These are phyloP conservation scores for Coreoperca whiteheadi DNA, from an alignment of 2,113 vertebrate genomes.

Conservation along the genomic window DNA sequence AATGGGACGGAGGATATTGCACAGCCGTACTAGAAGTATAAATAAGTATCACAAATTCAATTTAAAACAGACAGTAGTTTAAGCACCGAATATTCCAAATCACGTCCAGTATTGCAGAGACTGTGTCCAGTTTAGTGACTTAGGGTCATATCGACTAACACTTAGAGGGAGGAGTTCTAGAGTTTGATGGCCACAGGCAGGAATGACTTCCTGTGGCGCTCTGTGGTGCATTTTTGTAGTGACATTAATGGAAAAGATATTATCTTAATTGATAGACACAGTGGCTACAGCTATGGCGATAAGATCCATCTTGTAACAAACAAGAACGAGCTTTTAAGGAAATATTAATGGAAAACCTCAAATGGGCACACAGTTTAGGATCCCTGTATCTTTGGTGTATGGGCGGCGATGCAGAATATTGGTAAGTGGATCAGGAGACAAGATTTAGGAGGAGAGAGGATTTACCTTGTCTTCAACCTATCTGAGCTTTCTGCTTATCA, in stretches of 20 bases:
- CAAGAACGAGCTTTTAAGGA: not conserved
- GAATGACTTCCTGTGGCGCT: no score
- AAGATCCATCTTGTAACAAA: not conserved
- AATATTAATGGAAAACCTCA: not conserved
- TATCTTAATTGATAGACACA: not conserved
- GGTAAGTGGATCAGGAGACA: slow-evolving; percentile 16
- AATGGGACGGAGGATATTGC: no score
- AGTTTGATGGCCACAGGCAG: no score
- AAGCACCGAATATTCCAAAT: no score
- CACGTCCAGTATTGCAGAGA: no score
- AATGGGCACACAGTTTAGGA: not conserved
- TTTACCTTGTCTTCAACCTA: slow-evolving; percentile 24
- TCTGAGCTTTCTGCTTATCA: slow-evolving; percentile 15
- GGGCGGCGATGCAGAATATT: not conserved
- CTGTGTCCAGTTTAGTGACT: no score
- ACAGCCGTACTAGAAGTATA: no score
- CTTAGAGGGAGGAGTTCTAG: no score
- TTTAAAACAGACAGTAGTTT: no score
- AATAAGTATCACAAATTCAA: no score
- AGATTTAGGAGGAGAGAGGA: slow-evolving; percentile 22
- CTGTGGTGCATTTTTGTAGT: no score
- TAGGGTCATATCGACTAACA: no score
- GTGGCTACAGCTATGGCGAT: not conserved
- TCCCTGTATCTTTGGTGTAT: not conserved
- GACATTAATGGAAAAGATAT: not conserved